Percentiles rank a stretch among this genome's conserved stretches.
Conservation (phyloP, 2,113 vertebrate species). For the Gavia stellata region DNA sequence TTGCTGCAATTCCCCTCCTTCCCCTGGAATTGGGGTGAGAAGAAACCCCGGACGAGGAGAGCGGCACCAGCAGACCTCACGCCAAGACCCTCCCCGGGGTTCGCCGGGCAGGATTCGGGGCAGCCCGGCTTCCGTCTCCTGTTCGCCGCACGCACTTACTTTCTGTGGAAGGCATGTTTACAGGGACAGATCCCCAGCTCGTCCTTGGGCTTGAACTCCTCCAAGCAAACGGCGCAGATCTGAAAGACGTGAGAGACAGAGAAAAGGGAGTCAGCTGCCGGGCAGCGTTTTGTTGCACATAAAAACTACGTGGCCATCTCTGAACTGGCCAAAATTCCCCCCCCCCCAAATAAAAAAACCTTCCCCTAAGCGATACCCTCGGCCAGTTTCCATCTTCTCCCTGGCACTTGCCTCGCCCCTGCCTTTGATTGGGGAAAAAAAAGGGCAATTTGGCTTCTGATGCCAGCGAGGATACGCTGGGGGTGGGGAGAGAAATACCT, state of each 20-base stretch:
- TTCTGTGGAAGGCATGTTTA: slow-evolving; percentile 99
- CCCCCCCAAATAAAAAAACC: not conserved
- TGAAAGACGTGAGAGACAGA: slow-evolving; percentile 45
- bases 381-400: not conserved
- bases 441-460: not conserved
- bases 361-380: not conserved
- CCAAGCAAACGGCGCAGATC: slow-evolving; percentile 98
- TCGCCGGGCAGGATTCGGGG: fast-evolving
- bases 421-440: not conserved
- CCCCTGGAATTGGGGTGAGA: not conserved
- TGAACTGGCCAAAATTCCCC: fast-evolving
- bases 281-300: not conserved
- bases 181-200: slow-evolving; percentile 98
- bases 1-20: not conserved
- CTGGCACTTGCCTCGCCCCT: fast-evolving
- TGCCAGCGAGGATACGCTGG: fast-evolving
- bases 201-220: slow-evolving; percentile 98
- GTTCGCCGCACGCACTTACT: slow-evolving; percentile 79
- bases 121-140: too few relatives aligned
- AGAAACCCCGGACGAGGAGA: not conserved
- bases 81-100: not conserved
- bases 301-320: fast-evolving
- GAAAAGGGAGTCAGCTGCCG: not conserved
- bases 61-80: not conserved
- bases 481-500: not conserved